Conservation (phyloP, 53 echinoderm and acorn worm genomes). For the Paelopatides confundens region DNA sequence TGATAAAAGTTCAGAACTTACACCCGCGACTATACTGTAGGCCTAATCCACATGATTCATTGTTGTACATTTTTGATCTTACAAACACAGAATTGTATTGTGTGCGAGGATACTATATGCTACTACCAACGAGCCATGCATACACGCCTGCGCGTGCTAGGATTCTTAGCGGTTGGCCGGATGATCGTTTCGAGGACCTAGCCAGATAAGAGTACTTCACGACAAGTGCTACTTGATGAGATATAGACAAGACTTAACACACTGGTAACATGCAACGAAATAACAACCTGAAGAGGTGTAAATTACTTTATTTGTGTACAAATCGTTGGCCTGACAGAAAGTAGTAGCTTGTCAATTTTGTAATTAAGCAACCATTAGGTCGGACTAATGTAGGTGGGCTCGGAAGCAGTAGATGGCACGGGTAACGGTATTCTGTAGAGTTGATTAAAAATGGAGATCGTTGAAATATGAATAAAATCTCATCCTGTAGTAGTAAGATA, state of each 20-base stretch:
- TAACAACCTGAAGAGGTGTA: constrained; percentile 31
- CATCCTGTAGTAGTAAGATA: too few relatives aligned
- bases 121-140: too few relatives aligned
- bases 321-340: neutral
- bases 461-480: too few relatives aligned
- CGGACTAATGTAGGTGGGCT: neutral
- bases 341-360: neutral
- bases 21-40: too few relatives aligned
- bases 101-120: too few relatives aligned
- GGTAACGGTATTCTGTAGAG: too few relatives aligned
- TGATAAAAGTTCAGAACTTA: too few relatives aligned
- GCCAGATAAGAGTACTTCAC: constrained; percentile 40
- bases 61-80: too few relatives aligned
- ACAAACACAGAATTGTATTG: too few relatives aligned
- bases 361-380: neutral
- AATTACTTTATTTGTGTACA: constrained; percentile 28
- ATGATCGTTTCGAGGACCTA: constrained; percentile 25
- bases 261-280: neutral
- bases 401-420: too few relatives aligned
- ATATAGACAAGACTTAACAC: constrained; percentile 1
- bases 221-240: constrained; percentile 45
- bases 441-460: too few relatives aligned
- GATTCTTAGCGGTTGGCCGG: neutral
- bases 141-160: constrained; percentile 31
- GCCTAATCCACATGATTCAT: too few relatives aligned